phyloP scores from a whole-genome alignment of 2,797 vertebrate species.

The Siniperca scherzeri region DNA sequence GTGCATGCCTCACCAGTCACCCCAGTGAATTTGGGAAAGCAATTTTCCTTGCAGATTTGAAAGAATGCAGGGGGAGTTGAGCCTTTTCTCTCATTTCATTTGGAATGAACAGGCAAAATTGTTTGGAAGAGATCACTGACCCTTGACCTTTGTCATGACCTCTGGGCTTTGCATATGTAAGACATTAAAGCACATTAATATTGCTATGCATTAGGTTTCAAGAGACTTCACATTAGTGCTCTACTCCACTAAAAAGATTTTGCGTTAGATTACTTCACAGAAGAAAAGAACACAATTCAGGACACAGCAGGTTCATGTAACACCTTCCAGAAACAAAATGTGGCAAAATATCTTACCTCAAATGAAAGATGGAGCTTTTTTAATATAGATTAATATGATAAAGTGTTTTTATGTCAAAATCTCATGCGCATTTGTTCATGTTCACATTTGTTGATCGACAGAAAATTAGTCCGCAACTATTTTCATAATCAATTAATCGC shows the following conservation, averaged over 20 bases:
- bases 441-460: no score
- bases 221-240: slow-evolving; percentile 41
- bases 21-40: slow-evolving; percentile 51
- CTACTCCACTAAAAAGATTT: slow-evolving; percentile 28
- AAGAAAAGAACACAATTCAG: neutral
- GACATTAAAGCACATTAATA: slow-evolving; percentile 88
- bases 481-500: neutral
- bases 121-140: slow-evolving; percentile 87
- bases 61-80: slow-evolving; percentile 81
- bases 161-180: slow-evolving; percentile 87
- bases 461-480: no score
- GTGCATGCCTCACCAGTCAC: slow-evolving; percentile 39
- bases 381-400: neutral
- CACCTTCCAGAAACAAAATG: neutral
- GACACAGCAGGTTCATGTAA: neutral
- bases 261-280: neutral
- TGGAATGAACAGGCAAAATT: slow-evolving; percentile 86
- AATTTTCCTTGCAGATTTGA: slow-evolving; percentile 72
- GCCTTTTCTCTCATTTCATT: slow-evolving; percentile 83
- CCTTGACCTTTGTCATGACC: slow-evolving; percentile 84
- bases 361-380: slow-evolving; percentile 1
- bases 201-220: slow-evolving; percentile 67
- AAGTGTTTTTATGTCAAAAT: neutral
- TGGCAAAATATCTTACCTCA: neutral
- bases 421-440: neutral